A percentile compares a stretch with the other conserved stretches of the same genome.
phyloP scores from a whole-genome alignment of 2,113 vertebrate species.

The Tenrec ecaudatus region DNA sequence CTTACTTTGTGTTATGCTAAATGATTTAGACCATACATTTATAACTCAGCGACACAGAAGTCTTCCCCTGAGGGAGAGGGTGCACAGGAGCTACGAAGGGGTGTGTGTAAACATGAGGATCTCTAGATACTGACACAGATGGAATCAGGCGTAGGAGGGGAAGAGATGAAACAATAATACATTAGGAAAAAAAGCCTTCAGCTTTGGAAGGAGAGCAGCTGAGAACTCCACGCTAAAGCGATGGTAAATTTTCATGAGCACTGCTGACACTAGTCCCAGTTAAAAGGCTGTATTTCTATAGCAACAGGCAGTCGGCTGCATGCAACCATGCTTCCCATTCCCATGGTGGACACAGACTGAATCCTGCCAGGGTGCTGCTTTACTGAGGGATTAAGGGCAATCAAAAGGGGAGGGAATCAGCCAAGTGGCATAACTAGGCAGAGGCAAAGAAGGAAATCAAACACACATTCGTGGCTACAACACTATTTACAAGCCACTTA shows the following conservation, averaged over 20 bases:
- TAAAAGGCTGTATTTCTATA: neutral
- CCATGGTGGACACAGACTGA: neutral
- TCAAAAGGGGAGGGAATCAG: neutral
- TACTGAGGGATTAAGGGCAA: neutral
- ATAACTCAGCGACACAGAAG: neutral
- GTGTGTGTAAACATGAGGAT: neutral
- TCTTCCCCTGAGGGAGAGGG: neutral
- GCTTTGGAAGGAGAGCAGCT: neutral
- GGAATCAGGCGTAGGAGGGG: neutral
- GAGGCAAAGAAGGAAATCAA: too few relatives aligned
- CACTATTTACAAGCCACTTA: neutral
- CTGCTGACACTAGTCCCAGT: neutral
- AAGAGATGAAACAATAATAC: neutral
- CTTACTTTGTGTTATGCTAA: neutral
- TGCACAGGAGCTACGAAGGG: neutral
- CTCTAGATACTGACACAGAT: neutral
- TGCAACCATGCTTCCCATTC: neutral
- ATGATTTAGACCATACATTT: constrained; percentile 3
- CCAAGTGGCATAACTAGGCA: neutral
- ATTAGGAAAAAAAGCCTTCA: neutral
- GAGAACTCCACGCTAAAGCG: neutral
- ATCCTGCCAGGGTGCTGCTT: neutral
- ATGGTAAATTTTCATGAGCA: neutral
- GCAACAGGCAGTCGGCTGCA: neutral
- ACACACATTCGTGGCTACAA: neutral